Evolutionary conservation across 2,888 invertebrate genomes (phyloP).

Genomic region (Melanostoma scalare): DNA sequence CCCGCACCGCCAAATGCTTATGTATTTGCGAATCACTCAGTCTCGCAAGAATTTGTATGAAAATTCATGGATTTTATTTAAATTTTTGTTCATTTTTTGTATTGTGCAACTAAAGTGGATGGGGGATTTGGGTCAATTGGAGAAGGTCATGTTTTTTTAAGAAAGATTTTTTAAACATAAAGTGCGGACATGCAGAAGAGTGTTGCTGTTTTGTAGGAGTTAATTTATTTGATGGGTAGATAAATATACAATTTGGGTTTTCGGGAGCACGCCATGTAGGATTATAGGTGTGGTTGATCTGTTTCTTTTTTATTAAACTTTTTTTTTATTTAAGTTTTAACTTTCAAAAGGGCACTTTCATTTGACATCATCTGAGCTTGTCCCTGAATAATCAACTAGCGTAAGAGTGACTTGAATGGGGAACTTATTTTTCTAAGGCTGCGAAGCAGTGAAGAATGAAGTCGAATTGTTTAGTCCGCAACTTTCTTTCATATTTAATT

Average conservation of each 20-base stretch:
- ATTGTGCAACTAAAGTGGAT: slow-evolving; percentile 37
- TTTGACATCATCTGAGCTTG: too few relatives aligned
- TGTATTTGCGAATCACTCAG: slow-evolving; percentile 31
- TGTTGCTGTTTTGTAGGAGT: slow-evolving; percentile 21
- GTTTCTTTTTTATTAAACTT: too few relatives aligned
- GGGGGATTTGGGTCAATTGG: slow-evolving; percentile 65
- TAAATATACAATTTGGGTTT: slow-evolving; percentile 14
- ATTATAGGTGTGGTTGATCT: too few relatives aligned
- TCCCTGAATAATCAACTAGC: too few relatives aligned
- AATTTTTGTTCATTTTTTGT: slow-evolving; percentile 8
- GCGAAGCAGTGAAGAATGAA: too few relatives aligned
- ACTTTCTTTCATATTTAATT: too few relatives aligned
- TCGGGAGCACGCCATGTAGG: slow-evolving; percentile 4
- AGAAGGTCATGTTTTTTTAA: slow-evolving; percentile 57
- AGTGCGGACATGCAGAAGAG: neutral
- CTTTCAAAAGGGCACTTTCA: too few relatives aligned
- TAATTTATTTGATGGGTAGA: slow-evolving; percentile 18
- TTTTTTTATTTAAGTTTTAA: too few relatives aligned
- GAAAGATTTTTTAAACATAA: slow-evolving; percentile 33
- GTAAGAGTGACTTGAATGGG: too few relatives aligned
- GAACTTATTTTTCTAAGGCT: too few relatives aligned
- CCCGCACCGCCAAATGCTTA: slow-evolving; percentile 14
- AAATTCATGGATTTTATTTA: slow-evolving; percentile 7
- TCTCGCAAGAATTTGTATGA: slow-evolving; percentile 5
- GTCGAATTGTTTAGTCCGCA: too few relatives aligned